Base-by-base conservation (phyloP, 2,113 vertebrate genomes). In the Capreolus pygargus region DNA sequence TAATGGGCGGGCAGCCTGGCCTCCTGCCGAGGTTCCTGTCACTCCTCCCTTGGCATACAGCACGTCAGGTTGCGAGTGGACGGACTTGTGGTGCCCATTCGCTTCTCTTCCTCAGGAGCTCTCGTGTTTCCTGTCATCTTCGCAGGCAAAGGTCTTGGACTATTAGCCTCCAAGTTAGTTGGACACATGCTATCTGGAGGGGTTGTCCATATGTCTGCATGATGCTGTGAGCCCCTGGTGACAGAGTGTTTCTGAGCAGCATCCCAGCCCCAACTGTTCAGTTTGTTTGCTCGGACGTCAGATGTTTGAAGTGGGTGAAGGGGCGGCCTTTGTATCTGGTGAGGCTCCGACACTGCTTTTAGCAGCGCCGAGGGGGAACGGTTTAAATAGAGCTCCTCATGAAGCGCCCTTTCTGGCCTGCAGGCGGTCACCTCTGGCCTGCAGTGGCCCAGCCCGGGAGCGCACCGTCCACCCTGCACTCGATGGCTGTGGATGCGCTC, bases 151-250 rank as follows among this genome's bases (percentile, higher is more conserved):
- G 28, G 8, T 19, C 55, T 7, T 12, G 16, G 15, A 4, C 70
- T 10, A 0, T 25, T 33, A 25, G 57, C 25, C 50, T 30, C 55
- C 4, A 4, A 0, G 61, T 10, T 4, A 25, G 52, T 16, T 7
- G 58, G 33, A 30, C 16, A 39, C 19, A 16, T 23, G 25, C 39
- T 30, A 16, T 36, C 43, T 27, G 50, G 15, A 36, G 17, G 91
- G 33, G 81, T 28, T 14, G 43, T 5, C 28, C 9, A 27, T 76
- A 25, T 76, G 0, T 36, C 58, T 15, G 30, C 16, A 15, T 0
- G 1, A 33, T 47, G 47, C 16, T 3, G 2, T 30, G 11, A 30
- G 5, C 33, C 45, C 28, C 25, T 61, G 93, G 55, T 50, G 19
- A 4, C 43, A 57, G 52, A 67, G 28, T 27, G 61, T 16, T 87